Conservation (phyloP, 2,888 invertebrate species). For the Drosophila pseudotalamancana region DNA sequence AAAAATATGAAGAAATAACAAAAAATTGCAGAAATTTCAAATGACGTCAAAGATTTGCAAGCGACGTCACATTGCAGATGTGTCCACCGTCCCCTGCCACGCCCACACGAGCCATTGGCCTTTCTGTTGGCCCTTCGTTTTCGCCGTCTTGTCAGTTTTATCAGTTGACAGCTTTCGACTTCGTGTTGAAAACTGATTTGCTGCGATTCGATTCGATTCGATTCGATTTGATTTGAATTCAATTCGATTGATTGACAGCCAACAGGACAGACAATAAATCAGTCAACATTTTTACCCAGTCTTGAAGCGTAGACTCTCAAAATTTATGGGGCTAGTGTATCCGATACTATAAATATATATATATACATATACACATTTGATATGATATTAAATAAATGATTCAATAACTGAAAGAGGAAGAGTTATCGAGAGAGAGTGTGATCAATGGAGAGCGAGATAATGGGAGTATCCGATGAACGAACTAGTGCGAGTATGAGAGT, state of each 20-base stretch:
- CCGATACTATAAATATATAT: no score
- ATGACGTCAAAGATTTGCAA: slow-evolving; percentile 30
- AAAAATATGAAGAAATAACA: not conserved
- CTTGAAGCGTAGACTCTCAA: not conserved
- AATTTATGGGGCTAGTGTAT: no score
- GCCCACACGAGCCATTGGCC: slow-evolving; percentile 21
- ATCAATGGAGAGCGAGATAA: not conserved
- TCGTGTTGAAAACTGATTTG: slow-evolving; percentile 6
- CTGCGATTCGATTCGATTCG: slow-evolving; percentile 3
- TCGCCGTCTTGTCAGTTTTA: slow-evolving; percentile 5
- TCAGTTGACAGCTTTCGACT: slow-evolving; percentile 24
- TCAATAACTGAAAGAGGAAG: no score
- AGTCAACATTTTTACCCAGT: slow-evolving; percentile 9
- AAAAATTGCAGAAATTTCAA: not conserved
- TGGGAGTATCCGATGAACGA: no score
- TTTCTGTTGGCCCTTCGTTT: not conserved
- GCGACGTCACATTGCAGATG: slow-evolving; percentile 16
- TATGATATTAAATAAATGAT: no score
- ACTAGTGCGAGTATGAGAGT: no score
- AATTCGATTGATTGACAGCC: slow-evolving; percentile 34
- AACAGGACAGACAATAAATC: slow-evolving; percentile 29
- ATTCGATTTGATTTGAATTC: slow-evolving; percentile 28
- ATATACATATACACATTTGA: no score
- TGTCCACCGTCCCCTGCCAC: not conserved
- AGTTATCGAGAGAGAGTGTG: no score